Base-by-base conservation (phyloP, 2,888 invertebrate genomes). In the Julus scandinavius region DNA sequence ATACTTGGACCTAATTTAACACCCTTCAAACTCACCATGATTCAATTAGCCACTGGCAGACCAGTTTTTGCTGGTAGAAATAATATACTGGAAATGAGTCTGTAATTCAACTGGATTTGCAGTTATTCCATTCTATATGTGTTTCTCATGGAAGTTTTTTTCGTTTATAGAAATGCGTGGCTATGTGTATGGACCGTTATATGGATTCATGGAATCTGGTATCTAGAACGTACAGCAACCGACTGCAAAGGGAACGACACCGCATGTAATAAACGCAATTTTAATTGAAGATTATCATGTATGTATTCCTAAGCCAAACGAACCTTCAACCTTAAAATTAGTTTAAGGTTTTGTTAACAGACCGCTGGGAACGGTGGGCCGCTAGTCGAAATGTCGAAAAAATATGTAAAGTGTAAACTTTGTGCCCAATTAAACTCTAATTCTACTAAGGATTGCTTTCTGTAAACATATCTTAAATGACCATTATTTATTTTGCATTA, bases 131-230 rank as follows among this genome's bases (percentile, higher is more conserved):
- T 29, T n/a, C n/a, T n/a, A n/a, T n/a, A n/a, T n/a, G n/a, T n/a
- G n/a, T n/a, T 29, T 29, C 29, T 29, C 1, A 85, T 85, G 1
- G n/a, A 41, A 20, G 29, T 2, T n/a, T 50, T 85, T 83, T 50
- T 88, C 29, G 2, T 86, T 94, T 94, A 87, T 95, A 98, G 95
- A 98, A 97, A 95, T 99, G 98, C 92, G 95, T 99, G 90, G 97
- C 97, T 0, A 98, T 98, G 97, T 99, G 99, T 92, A 98, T 98
- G 98, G 99, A 99, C 93, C 94, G 99, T 91, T 99, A 97, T 94
- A 97, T 98, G 96, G 99, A 99, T 91, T 95, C 98, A 3, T 98
- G 97, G 96, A 97, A 98, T 93, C 93, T 98, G 88, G 97, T 99
- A 15, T 97, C 97, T 15, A 95, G 96, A 92, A 95, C 98, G 0